These are phyloP conservation scores for Cercopithecus hamlyni DNA, from an alignment of 2,797 vertebrate genomes.

Conservation along the genomic window DNA sequence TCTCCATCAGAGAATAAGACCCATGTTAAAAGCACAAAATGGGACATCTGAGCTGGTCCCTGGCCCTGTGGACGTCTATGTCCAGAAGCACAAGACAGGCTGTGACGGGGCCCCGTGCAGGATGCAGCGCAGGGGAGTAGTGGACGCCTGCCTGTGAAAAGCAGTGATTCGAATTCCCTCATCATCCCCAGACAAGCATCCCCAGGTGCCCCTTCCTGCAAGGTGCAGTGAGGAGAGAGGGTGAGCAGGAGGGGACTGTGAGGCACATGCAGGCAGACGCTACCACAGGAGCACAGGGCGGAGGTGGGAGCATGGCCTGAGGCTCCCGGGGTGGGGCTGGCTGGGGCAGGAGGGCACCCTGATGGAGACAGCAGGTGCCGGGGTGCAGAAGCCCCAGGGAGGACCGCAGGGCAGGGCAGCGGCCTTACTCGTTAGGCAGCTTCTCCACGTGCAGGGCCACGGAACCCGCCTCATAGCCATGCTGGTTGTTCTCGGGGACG, in stretches of 20 bases:
- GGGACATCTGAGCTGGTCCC: not conserved
- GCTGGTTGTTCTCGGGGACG: conserved; percentile 96
- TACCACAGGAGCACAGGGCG: fast-evolving
- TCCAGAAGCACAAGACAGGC: not conserved
- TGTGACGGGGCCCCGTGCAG: not conserved
- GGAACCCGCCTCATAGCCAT: conserved; percentile 96
- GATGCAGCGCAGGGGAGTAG: too few species aligned
- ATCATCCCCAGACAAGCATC: not conserved
- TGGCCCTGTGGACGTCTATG: not conserved
- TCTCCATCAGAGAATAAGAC: not conserved
- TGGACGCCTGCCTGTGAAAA: not conserved
- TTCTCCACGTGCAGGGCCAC: conserved; percentile 97
- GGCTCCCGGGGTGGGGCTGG: not conserved
- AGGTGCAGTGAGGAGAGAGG: not conserved
- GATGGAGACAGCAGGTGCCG: not conserved
- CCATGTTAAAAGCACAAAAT: not conserved
- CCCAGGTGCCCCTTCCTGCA: fast-evolving
- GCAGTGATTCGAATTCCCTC: not conserved
- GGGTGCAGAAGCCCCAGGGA: too few species aligned
- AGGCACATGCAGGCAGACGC: fast-evolving
- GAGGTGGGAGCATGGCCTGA: not conserved
- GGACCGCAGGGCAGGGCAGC: fast-evolving
- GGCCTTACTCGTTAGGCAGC: conserved; percentile 95
- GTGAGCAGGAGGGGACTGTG: not conserved
- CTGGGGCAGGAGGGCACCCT: not conserved